A percentile compares a stretch with the other conserved stretches of the same genome.
These are phyloP conservation scores for Lasioglossum figueresi DNA, from an alignment of 2,888 invertebrate genomes.

Conservation along the genomic window DNA sequence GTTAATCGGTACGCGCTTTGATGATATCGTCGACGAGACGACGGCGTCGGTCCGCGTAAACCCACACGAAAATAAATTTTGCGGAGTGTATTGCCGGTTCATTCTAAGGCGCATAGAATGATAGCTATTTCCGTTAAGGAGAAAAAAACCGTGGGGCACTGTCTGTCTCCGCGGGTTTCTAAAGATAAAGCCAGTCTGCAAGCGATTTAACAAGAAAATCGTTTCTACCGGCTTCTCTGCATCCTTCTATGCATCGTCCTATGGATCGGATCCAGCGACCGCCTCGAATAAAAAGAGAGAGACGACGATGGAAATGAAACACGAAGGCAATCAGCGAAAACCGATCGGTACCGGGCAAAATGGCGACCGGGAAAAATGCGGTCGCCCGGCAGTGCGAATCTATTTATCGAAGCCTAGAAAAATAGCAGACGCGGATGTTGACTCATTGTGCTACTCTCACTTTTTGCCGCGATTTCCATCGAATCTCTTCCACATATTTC, in stretches of 20 bases:
- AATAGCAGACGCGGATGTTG: slow-evolving; percentile 55
- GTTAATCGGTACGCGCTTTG: slow-evolving; percentile 16
- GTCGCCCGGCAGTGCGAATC: slow-evolving; percentile 11
- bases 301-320: neutral
- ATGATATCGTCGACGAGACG: slow-evolving; percentile 33
- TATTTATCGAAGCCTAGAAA: slow-evolving; percentile 45
- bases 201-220: slow-evolving; percentile 69
- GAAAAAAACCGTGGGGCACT: slow-evolving; percentile 65
- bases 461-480: slow-evolving; percentile 60
- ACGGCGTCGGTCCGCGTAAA: slow-evolving; percentile 51
- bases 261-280: slow-evolving; percentile 19
- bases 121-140: slow-evolving; percentile 81
- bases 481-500: slow-evolving; percentile 46
- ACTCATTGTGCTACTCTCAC: slow-evolving; percentile 60
- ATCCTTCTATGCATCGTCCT: slow-evolving; percentile 41
- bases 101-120: slow-evolving; percentile 78
- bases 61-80: slow-evolving; percentile 77
- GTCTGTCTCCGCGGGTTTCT: slow-evolving; percentile 74
- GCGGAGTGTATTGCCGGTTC: slow-evolving; percentile 71
- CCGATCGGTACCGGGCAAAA: neutral
- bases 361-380: neutral
- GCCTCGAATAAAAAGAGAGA: neutral
- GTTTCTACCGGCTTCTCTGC: slow-evolving; percentile 16
- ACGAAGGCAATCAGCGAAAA: neutral
- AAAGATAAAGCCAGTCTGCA: slow-evolving; percentile 78